Conservation (phyloP, 1,140 invertebrate species). For the Bombus balteatus region DNA sequence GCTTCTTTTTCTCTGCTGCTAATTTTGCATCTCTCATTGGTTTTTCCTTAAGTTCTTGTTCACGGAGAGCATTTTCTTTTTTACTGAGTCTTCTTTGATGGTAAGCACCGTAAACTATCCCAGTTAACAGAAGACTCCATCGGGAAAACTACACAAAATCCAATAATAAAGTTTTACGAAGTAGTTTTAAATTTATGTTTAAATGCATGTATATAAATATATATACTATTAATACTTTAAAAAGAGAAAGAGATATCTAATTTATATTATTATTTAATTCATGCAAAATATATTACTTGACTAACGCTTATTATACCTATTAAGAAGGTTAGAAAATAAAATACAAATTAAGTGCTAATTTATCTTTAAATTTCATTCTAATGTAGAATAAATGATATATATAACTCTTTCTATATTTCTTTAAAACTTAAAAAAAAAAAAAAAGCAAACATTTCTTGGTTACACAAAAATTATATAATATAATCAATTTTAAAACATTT, state of each 20-base stretch:
- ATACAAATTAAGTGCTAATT: neutral
- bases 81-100: conserved; percentile 87
- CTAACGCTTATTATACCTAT: neutral
- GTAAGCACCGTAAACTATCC: conserved; percentile 87
- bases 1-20: conserved; percentile 86
- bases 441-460: conserved; percentile 51
- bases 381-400: conserved; percentile 46
- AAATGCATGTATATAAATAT: conserved; percentile 19
- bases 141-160: conserved; percentile 85
- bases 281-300: neutral
- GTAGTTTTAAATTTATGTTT: neutral
- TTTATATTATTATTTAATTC: neutral
- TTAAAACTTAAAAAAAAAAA: neutral
- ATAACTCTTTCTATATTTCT: conserved; percentile 21
- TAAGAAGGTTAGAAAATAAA: neutral
- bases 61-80: conserved; percentile 86
- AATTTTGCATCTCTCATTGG: conserved; percentile 87
- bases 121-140: conserved; percentile 87
- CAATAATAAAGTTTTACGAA: neutral
- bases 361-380: neutral
- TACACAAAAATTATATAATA: conserved; percentile 62
- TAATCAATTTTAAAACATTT: conserved; percentile 17
- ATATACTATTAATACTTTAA: neutral
- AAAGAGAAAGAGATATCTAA: neutral
- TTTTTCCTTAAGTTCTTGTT: conserved; percentile 86